Percentiles rank a stretch among this genome's conserved stretches.
phyloP scores from a whole-genome alignment of 2,888 invertebrate genomes.

The Callimorpha dominula region DNA sequence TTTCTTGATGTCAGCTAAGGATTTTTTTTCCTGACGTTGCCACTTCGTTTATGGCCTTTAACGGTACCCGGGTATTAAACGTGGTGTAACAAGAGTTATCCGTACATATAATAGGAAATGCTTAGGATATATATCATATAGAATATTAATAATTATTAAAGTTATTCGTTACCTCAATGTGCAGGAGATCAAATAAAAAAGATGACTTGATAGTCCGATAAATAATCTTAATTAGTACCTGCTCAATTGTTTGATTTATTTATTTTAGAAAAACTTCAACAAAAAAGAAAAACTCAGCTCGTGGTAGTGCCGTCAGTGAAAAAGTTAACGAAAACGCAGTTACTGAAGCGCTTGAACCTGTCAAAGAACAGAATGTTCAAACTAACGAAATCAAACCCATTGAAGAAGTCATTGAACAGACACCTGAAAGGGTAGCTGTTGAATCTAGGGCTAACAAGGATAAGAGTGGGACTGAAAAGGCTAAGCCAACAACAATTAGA shows the following conservation, averaged over 20 bases:
- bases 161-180: too few species aligned
- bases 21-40: background rate
- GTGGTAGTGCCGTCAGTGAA: constrained; percentile 53
- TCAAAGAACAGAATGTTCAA: constrained; percentile 61
- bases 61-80: background rate
- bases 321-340: constrained; percentile 59
- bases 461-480: constrained; percentile 63
- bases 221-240: too few species aligned
- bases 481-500: constrained; percentile 45
- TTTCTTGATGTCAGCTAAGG: background rate
- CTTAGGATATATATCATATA: background rate
- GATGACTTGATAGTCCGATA: too few species aligned
- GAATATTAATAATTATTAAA: too few species aligned
- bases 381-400: constrained; percentile 57
- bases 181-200: too few species aligned
- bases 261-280: constrained; percentile 71
- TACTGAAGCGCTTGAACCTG: constrained; percentile 58
- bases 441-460: constrained; percentile 75
- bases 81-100: background rate
- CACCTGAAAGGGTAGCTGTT: constrained; percentile 34
- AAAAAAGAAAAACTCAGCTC: constrained; percentile 77
- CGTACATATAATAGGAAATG: background rate
- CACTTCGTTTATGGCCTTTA: background rate
- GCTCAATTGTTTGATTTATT: background rate
- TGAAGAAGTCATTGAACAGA: constrained; percentile 47